Base-by-base conservation (phyloP, 1,140 invertebrate species). In the Euwallacea fornicatus region DNA sequence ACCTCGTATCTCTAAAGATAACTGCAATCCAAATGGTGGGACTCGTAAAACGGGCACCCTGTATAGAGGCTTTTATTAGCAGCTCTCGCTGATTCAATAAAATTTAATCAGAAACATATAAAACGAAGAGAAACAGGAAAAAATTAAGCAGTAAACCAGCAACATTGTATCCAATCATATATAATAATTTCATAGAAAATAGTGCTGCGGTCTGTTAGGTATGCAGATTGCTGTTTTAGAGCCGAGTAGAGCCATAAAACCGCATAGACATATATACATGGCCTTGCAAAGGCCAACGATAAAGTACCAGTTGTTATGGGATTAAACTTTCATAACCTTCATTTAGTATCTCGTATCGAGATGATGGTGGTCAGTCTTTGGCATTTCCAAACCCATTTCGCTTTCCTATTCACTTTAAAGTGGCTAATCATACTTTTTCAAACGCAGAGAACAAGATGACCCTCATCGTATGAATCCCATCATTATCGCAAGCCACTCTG, bases 31-130 rank as follows among this genome's bases (percentile, higher is more conserved):
- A 2, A 33, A 33, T 33, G 21, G 21, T 33, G 21, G 21, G 21
- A 4, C 21, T 33, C 21, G 21, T 33, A 33, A 33, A 33, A 33
- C 21, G 21, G 21, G 21, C 4, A 33, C 21, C 21, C 21, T 33
- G 21, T 33, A 33, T 33, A 33, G 21, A 33, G 21, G 21, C 21
- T 33, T 33, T 33, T 33, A 33, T 33, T 33, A 33, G 21, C 55
- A 58, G 54, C 66, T 47, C 55, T 21, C 46, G 66, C 55, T 67
- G 65, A 42, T 58, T 43, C 15, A 41, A 56, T 41, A 62, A 62
- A 62, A 62, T 41, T 43, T 62, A 21, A 58, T 58, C n/a, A 58
- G 21, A 10, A 58, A 33, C 55, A 33, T 58, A 58, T 58, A 13
- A 10, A 16, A 58, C 55, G 55, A 33, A 13, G 7, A 50, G 21